Evolutionary conservation across 2,888 invertebrate genomes (phyloP), one percentile per base, ranked within the genome.

Genomic region (Emesis russula): DNA sequence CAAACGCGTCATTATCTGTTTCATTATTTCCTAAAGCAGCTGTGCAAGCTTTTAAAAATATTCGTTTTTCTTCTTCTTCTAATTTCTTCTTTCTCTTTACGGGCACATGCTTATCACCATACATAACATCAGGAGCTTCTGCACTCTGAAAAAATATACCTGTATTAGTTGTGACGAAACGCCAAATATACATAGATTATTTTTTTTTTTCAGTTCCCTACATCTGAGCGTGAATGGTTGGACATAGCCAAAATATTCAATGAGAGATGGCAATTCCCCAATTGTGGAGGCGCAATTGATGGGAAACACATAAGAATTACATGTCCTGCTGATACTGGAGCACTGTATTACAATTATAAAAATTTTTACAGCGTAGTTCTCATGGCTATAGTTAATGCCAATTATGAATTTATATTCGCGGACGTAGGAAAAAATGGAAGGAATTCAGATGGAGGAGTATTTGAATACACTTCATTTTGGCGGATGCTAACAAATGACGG

Each of bases 301-400:
- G 79, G 87, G 63, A 90, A 87, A 73, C 85, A 90, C 76, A 73
- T 90, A 58, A 41, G 36, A 73, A 85, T 88, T 15, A 63, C 41
- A 76, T 71, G 80, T 33, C 81, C 78, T 18, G 68, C 66, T 18
- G 44, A 82, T 63, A 79, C 66, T 71, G 84, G 85, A 75, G 81
- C 82, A 4, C 78, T 81, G 38, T 87, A 75, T 76, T 87, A 76
- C 41, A 85, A 87, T 71, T 87, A 86, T 31, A 82, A 86, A 70
- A 41, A 63, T 4, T 44, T 25, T 41, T 74, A 77, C 48, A 74
- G 85, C 38, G 38, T 38, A 38, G 38, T 38, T 38, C 38, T 38
- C 2, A 38, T 38, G 38, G 38, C 38, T 38, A 78, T 85, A 71
- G 79, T 84, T 66, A 58, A 84, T 81, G 81, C 78, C 25, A 81